Conservation (phyloP, 1,140 invertebrate genomes). For the Drosophila tropicalis region DNA sequence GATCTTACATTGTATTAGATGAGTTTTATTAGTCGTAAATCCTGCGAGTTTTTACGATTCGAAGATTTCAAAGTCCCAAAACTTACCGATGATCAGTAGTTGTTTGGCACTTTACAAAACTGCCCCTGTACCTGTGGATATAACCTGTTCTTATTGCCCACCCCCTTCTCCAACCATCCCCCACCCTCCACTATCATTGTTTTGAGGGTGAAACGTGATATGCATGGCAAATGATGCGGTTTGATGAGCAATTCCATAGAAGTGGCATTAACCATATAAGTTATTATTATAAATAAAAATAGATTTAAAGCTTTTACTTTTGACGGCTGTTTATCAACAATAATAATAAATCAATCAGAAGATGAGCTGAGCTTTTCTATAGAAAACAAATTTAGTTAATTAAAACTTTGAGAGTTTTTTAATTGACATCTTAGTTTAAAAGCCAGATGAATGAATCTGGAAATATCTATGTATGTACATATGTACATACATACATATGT, state of each 20-base stretch:
- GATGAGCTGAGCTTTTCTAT: neutral
- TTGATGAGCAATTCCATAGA: constrained; percentile 64
- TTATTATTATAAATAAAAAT: constrained; percentile 24
- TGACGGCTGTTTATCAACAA: constrained; percentile 54
- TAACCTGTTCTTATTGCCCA: constrained; percentile 2
- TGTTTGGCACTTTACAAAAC: neutral
- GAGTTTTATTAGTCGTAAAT: too few relatives aligned
- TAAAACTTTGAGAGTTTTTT: too few relatives aligned
- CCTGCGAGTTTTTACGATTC: too few relatives aligned
- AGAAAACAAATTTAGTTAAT: neutral
- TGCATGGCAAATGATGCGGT: constrained; percentile 67
- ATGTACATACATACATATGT: too few relatives aligned
- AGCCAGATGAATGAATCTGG: too few relatives aligned
- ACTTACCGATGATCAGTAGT: neutral
- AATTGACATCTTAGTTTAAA: too few relatives aligned
- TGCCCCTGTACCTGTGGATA: neutral
- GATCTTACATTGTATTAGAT: too few relatives aligned
- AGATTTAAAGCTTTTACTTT: constrained; percentile 36
- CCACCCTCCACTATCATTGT: constrained; percentile 3
- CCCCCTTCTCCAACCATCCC: too few relatives aligned
- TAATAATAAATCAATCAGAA: constrained; percentile 43
- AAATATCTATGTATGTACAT: too few relatives aligned
- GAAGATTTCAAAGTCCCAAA: neutral
- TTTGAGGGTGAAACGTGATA: constrained; percentile 45
- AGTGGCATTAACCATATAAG: constrained; percentile 52